Base-by-base conservation (phyloP, 2,888 invertebrate genomes). In the Cerceris ruficornis region DNA sequence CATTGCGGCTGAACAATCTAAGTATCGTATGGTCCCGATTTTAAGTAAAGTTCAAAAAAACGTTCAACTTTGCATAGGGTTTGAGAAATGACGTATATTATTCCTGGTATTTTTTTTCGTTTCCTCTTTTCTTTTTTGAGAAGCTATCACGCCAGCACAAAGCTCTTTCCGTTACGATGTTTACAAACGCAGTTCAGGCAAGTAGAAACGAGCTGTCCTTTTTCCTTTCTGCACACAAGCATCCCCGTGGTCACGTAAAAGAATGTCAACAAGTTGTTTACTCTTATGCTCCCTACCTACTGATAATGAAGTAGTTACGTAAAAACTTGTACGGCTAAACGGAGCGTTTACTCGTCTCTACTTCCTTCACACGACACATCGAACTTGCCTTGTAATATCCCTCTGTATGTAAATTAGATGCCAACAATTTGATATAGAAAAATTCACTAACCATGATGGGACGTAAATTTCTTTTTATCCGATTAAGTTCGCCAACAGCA, bases 401-500 rank as follows among this genome's bases (percentile, higher is more conserved):
- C 69, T 66, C 62, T 68, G 46, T 62, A 58, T 61, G 9, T 73
- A 61, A 81, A 62, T 77, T 49, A 77, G 65, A 79, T 61, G 66
- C 71, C 77, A 83, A 85, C 79, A 85, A 70, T 69, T 73, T 74
- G 81, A 85, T 80, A 85, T 85, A 77, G 77, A 79, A 83, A 75
- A 83, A 69, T 65, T 85, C 77, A 83, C 83, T 83, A 85, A 85
- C 76, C 86, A 72, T 80, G 67, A 79, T 60, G 75, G 76, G 86
- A 85, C 77, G 76, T 72, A 81, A 74, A 75, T 54, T 66, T 77
- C 55, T 74, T 57, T 15, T 54, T 65, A 75, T 73, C 39, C 43
- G 59, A 68, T 72, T 72, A 79, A 84, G 71, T 82, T 82, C 81
- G 76, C 69, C 72, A 65, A 82, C 67, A 73, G 72, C 60, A 71